Conservation (phyloP, 1,140 invertebrate species). For the Hirudo medicinalis region DNA sequence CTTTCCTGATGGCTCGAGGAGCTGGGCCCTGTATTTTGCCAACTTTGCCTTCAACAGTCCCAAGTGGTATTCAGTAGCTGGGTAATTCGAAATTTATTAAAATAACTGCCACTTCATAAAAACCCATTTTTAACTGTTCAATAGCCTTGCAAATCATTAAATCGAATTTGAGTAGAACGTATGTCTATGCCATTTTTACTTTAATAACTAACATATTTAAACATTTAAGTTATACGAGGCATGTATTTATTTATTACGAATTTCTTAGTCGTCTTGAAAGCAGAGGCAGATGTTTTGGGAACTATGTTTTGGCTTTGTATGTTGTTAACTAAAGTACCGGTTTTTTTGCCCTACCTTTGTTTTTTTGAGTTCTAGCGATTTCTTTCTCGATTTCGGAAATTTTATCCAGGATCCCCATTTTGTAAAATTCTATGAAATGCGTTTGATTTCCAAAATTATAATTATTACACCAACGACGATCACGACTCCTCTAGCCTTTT, state of each 20-base stretch:
- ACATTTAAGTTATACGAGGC: neutral
- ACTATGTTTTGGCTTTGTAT: neutral
- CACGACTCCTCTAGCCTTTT: too few species aligned
- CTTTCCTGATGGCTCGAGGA: conserved; percentile 79
- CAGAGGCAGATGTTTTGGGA: neutral
- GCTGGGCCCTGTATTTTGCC: conserved; percentile 87
- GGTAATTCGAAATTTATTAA: conserved; percentile 16
- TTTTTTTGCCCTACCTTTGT: conserved; percentile 62
- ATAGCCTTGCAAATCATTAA: neutral
- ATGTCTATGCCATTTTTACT: neutral
- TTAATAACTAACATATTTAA: neutral
- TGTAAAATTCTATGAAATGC: conserved; percentile 23
- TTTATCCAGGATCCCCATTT: conserved; percentile 93
- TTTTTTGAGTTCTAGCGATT: conserved; percentile 96
- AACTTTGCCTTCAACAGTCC: conserved; percentile 95
- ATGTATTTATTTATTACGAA: too few species aligned
- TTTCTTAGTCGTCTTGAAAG: neutral
- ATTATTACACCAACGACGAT: too few species aligned
- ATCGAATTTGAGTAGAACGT: neutral
- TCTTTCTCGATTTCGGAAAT: conserved; percentile 95
- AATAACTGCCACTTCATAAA: neutral
- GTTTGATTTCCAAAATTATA: too few species aligned
- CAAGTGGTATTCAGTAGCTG: conserved; percentile 97
- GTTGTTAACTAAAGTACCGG: neutral
- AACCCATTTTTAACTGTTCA: neutral